Evolutionary conservation across 1,140 invertebrate species (phyloP).

Genomic region (Protaetia brevitarsis): DNA sequence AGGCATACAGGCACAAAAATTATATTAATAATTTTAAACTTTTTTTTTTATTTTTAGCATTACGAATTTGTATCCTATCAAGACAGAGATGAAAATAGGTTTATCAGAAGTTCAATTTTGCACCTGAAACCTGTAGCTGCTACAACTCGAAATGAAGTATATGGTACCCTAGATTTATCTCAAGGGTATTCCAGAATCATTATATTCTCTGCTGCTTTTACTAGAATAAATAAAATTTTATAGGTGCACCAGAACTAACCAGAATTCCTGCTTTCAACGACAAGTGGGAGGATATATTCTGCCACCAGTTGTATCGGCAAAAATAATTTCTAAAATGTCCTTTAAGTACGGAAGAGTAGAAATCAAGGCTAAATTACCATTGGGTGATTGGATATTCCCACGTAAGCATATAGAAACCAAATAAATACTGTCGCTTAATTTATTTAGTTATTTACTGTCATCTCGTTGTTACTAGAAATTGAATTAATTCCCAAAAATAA

Average conservation of each 20-base stretch:
- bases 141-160: slow-evolving; percentile 11
- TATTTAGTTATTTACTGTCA: too few relatives aligned
- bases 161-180: slow-evolving; percentile 28
- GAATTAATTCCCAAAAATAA: slow-evolving; percentile 6
- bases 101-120: slow-evolving; percentile 24
- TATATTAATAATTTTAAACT: not conserved
- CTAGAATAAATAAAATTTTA: not conserved
- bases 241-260: slow-evolving; percentile 11
- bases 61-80: slow-evolving; percentile 40
- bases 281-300: too few relatives aligned
- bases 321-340: too few relatives aligned
- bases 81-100: slow-evolving; percentile 25
- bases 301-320: too few relatives aligned
- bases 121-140: slow-evolving; percentile 3
- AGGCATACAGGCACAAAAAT: too few relatives aligned
- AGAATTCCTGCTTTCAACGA: too few relatives aligned
- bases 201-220: not conserved
- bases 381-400: too few relatives aligned
- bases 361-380: too few relatives aligned
- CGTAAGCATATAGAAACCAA: too few relatives aligned
- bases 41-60: slow-evolving; percentile 32
- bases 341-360: too few relatives aligned
- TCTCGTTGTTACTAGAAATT: slow-evolving; percentile 11
- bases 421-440: too few relatives aligned
- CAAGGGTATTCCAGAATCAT: slow-evolving; percentile 20